Evolutionary conservation across 2,888 invertebrate species (phyloP).

Genomic region (Tuta absoluta): DNA sequence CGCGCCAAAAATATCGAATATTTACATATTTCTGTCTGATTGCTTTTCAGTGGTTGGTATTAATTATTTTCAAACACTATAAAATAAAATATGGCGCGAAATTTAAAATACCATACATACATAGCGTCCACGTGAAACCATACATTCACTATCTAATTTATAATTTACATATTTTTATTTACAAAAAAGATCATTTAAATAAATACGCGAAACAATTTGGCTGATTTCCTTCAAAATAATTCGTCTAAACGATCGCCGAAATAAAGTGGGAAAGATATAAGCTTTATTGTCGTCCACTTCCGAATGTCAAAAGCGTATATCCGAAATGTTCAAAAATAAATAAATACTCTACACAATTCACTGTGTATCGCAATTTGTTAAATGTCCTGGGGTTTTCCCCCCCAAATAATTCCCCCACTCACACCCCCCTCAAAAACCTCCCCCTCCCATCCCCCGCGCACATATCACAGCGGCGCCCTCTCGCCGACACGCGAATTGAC

Average conservation of each 20-base stretch:
- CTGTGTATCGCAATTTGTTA: conserved; percentile 51
- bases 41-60: conserved; percentile 2
- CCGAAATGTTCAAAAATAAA: conserved; percentile 48
- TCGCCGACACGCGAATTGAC: conserved; percentile 60
- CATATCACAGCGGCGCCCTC: conserved; percentile 67
- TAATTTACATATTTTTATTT: conserved; percentile 72
- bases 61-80: conserved; percentile 5
- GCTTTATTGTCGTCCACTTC: conserved; percentile 67
- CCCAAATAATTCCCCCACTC: background rate
- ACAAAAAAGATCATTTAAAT: conserved; percentile 70
- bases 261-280: conserved; percentile 35
- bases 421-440: conserved; percentile 16
- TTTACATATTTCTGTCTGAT: conserved; percentile 24
- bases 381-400: conserved; percentile 41
- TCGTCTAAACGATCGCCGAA: conserved; percentile 41
- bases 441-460: background rate
- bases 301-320: conserved; percentile 28
- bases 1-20: conserved; percentile 41
- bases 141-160: conserved; percentile 74
- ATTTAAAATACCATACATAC: conserved; percentile 38
- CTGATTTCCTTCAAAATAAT: conserved; percentile 47
- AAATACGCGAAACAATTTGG: conserved; percentile 64
- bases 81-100: conserved; percentile 26
- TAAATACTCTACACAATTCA: conserved; percentile 52
- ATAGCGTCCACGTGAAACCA: conserved; percentile 41